Base-by-base conservation (phyloP, 2,113 vertebrate species). In the Rutilus rutilus region DNA sequence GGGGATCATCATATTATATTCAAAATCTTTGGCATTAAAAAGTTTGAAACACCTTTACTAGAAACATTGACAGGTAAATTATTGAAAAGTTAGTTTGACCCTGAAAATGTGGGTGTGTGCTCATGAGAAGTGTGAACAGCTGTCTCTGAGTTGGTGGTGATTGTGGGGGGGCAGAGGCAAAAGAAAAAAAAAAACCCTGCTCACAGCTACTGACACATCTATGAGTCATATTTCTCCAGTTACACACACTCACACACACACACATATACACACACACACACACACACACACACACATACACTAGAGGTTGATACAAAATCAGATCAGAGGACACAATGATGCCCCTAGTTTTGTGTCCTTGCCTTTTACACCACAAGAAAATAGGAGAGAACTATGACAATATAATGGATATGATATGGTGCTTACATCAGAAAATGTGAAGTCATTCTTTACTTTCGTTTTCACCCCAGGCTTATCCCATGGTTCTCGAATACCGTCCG, bases 401-500 rank as follows among this genome's bases (percentile, higher is more conserved):
- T 42, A 23, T 71, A 42, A 42, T 71, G 47, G 30, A 11, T 30
- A 27, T 33, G 17, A 77, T 77, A 19, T 25, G 25, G 8, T 42
- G 33, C 33, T 69, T 39, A 5, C 21, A 71, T 11, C 25, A 54
- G 25, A 50, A 27, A 52, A 77, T 27, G 15, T 50, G n/a, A 54
- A 77, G 74, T 77, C 25, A 77, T 77, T 60, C 11, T 79, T 42
- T 69, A 9, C 64, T 65, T 74, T 69, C n/a, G 1, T 59, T 64
- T 95, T 86, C 81, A 87, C 91, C 94, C 82, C 86, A 96, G 96
- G 96, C 95, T 89, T 97, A 96, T 83, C 96, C 96, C 91, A 97
- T 97, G 96, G 96, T 97, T 90, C 94, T 97, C 90, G 96, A 97
- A 89, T 97, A 97, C 93, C 96, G 96, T 91, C 96, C 96, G 92